Conservation (phyloP, 35 echinoderm and acorn worm genomes). For the Acanthaster planci region DNA sequence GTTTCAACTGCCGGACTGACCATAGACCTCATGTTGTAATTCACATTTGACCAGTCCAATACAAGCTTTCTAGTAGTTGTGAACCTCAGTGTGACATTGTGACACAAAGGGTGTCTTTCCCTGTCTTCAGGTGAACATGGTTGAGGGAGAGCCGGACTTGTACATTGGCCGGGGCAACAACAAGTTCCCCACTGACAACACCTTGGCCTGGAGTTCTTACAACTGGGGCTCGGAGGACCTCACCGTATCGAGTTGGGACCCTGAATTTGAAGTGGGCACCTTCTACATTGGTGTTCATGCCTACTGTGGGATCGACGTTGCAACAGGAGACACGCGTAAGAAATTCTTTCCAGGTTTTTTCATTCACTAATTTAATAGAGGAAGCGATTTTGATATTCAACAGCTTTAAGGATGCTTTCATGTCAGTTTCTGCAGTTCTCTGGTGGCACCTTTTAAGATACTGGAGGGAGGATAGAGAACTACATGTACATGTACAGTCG, state of each 20-base stretch:
- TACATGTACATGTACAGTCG: too few species aligned
- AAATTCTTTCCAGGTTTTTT: neutral
- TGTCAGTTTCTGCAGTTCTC: too few species aligned
- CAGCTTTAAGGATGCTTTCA: too few species aligned
- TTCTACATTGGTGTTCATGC: constrained; percentile 89
- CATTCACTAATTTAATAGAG: too few species aligned
- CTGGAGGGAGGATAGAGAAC: too few species aligned
- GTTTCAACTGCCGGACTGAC: too few species aligned
- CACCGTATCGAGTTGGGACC: constrained; percentile 88
- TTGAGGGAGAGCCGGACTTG: constrained; percentile 75
- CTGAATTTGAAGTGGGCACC: constrained; percentile 72
- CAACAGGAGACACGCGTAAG: constrained; percentile 70
- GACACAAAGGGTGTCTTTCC: neutral
- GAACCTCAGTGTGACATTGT: neutral
- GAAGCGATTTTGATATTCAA: too few species aligned
- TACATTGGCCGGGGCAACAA: constrained; percentile 64
- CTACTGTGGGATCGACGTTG: constrained; percentile 75
- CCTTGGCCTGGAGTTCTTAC: constrained; percentile 86
- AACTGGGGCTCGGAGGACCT: constrained; percentile 81
- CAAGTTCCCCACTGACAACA: constrained; percentile 58
- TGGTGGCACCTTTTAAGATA: too few species aligned
- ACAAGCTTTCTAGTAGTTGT: too few species aligned
- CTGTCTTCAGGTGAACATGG: constrained; percentile 37
- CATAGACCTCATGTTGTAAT: too few species aligned
- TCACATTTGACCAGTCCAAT: too few species aligned